Base-by-base conservation (phyloP, 2,888 invertebrate species). In the Polyommatus icarus region DNA sequence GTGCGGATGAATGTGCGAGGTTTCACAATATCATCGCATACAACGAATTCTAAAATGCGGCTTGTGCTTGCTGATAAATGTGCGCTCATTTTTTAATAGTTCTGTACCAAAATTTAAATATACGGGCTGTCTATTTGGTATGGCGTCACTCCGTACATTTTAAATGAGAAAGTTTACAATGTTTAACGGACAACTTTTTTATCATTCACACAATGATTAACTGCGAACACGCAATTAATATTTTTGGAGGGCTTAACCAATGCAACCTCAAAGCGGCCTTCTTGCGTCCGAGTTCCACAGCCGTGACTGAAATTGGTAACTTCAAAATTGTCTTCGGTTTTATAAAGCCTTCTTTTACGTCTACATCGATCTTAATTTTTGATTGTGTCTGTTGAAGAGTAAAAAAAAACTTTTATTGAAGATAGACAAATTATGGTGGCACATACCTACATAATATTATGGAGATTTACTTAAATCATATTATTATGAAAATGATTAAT, bases 241-340 rank as follows among this genome's bases (percentile, higher is more conserved):
- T 54, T 54, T 15, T 54, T 54, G 5, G 54, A 54, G 5, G 18
- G n/a, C 18, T 61, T 72, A 57, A 77, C 76, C 81, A 86, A n/a
- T n/a, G n/a, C n/a, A n/a, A 93, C 93, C 90, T 85, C 59, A 94
- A 81, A 75, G 81, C 80, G 83, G 87, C 85, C 81, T 90, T 90
- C 79, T 95, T 94, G n/a, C 84, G 81, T 3, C 95, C 95, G 20
- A 95, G 83, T 67, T 85, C 84, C 80, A 84, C 88, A 0, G 94
- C 93, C 80, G 87, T 93, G 77, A 95, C 89, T 3, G 89, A 89
- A 0, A 95, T 82, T 15, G 92, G 89, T 72, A 95, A 84, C 61
- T 84, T 85, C 80, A 91, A 86, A 57, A 89, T 89, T 80, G 90
- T 90, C 77, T 91, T 90, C 12, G 95, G 93, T 82, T 92, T 86